These are phyloP conservation scores for Colletes collaris DNA, from an alignment of 2,888 invertebrate species.

Conservation along the genomic window DNA sequence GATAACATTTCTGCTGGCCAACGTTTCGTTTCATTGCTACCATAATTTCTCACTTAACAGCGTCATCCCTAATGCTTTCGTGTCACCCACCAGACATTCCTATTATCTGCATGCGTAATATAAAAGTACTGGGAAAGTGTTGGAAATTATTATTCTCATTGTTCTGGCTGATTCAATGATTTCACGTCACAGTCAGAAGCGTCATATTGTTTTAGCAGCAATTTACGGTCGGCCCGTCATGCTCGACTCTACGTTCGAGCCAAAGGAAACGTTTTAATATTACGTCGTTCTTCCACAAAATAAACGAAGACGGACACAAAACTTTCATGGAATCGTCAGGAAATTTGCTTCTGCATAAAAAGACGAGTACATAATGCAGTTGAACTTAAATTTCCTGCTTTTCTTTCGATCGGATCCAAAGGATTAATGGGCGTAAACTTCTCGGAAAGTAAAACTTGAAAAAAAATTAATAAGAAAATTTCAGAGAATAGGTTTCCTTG, in stretches of 20 bases:
- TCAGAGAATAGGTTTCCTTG: too few relatives aligned
- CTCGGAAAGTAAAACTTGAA: too few relatives aligned
- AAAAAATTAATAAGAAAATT: too few relatives aligned
- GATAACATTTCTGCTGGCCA: neutral
- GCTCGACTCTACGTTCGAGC: neutral
- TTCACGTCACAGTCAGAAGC: constrained; percentile 25
- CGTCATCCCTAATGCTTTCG: constrained; percentile 7
- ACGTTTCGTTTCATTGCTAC: constrained; percentile 3
- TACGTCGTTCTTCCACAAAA: neutral
- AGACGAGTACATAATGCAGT: neutral
- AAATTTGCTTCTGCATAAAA: neutral
- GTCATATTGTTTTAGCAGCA: constrained; percentile 30
- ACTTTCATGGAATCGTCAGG: too few relatives aligned
- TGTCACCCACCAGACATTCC: neutral
- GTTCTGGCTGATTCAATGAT: constrained; percentile 23
- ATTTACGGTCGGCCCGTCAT: constrained; percentile 9
- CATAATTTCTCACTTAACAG: constrained; percentile 12
- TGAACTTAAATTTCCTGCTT: too few relatives aligned
- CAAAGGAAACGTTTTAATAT: neutral
- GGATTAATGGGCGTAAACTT: too few relatives aligned
- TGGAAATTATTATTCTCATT: constrained; percentile 34
- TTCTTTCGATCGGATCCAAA: too few relatives aligned
- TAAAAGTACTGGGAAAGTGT: constrained; percentile 19
- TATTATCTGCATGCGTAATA: constrained; percentile 2
- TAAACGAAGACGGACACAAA: neutral